Conservation (phyloP, 2,113 vertebrate species). For the Ciconia stormi region DNA sequence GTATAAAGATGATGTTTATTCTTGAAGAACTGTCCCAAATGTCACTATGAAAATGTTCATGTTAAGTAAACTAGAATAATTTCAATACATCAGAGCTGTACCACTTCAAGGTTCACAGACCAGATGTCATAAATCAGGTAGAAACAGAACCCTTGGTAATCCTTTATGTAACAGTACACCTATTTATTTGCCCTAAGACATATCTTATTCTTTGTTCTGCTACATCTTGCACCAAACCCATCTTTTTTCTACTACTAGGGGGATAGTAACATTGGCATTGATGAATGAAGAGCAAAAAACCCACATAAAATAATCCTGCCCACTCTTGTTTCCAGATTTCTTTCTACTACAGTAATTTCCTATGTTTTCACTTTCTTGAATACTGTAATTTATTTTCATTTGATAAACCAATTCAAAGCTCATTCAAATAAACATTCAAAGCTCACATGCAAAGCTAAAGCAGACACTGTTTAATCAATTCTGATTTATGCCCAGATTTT, state of each 20-base stretch:
- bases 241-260: background rate
- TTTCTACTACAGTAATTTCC: background rate
- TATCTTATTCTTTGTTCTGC: background rate
- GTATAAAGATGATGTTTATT: background rate
- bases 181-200: background rate
- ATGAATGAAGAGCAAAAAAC: background rate
- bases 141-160: background rate
- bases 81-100: background rate
- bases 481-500: background rate
- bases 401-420: background rate
- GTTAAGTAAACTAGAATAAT: background rate
- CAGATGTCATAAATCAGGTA: background rate
- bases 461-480: background rate
- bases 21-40: background rate
- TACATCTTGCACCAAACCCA: background rate
- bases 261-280: background rate
- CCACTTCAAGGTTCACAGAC: background rate
- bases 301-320: background rate
- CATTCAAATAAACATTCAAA: too few relatives aligned
- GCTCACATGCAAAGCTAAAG: background rate
- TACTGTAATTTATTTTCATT: background rate
- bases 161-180: background rate
- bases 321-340: background rate
- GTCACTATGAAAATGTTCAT: background rate
- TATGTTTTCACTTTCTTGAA: background rate